Evolutionary conservation across 2,113 vertebrate genomes (phyloP).

Genomic region (Trochalopteron elliotii): DNA sequence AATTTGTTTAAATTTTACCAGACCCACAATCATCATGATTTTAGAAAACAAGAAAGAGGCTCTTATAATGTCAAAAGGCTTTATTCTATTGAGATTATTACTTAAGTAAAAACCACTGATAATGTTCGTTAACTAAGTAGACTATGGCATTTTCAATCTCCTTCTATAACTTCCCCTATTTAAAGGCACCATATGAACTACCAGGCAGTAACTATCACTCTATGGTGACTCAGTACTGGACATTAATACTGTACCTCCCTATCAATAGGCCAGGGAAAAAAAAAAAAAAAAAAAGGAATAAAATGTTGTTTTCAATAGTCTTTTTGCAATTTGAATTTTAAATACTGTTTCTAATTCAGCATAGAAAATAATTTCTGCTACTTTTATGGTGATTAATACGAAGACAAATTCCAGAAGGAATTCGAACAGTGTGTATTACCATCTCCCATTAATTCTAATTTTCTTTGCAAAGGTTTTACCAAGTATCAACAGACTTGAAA

Average conservation of each 20-base stretch:
- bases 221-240: background rate
- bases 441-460: background rate
- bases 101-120: background rate
- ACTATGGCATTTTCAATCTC: background rate
- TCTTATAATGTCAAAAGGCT: background rate
- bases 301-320: background rate
- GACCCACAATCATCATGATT: background rate
- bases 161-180: background rate
- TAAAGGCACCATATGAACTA: background rate
- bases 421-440: background rate
- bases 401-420: background rate
- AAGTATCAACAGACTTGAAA: background rate
- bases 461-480: background rate
- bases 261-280: accelerated
- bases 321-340: background rate
- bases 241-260: background rate
- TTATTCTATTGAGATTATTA: background rate
- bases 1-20: background rate
- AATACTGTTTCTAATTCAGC: background rate
- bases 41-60: background rate
- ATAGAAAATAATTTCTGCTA: background rate
- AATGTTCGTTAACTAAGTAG: background rate
- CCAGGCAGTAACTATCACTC: background rate
- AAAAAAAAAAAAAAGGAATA: accelerated
- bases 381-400: background rate